Evolutionary conservation across 2,888 invertebrate genomes (phyloP).

Genomic region (Tachina grossa): DNA sequence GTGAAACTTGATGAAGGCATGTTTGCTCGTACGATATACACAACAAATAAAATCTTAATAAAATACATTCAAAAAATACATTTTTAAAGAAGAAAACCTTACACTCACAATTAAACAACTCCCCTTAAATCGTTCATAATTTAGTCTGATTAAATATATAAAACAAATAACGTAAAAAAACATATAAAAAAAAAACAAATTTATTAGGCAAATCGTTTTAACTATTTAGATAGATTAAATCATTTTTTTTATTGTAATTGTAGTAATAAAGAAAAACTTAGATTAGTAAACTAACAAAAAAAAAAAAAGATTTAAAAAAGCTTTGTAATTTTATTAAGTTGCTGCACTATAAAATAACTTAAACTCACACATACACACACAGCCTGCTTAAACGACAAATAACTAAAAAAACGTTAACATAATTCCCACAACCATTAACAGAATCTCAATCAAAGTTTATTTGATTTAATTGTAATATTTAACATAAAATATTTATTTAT

Average conservation of each 20-base stretch:
- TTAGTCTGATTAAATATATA: constrained; percentile 51
- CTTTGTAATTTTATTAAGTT: constrained; percentile 62
- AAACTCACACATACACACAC: constrained; percentile 60
- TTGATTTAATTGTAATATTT: background rate
- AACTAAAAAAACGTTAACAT: constrained; percentile 55
- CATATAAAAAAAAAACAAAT: constrained; percentile 19
- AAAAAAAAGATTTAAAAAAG: constrained; percentile 29
- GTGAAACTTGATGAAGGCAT: constrained; percentile 82
- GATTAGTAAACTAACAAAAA: constrained; percentile 20
- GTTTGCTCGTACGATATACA: constrained; percentile 75
- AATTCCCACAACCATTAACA: constrained; percentile 43
- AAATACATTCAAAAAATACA: constrained; percentile 35
- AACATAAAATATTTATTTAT: constrained; percentile 11
- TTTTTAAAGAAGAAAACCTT: constrained; percentile 62
- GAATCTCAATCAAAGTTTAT: constrained; percentile 16
- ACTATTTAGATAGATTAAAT: constrained; percentile 70
- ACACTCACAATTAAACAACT: constrained; percentile 39
- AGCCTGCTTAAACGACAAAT: constrained; percentile 14
- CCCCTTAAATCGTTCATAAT: constrained; percentile 70
- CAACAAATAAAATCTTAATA: constrained; percentile 62
- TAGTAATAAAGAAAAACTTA: constrained; percentile 24
- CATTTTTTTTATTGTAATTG: constrained; percentile 56
- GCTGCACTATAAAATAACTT: constrained; percentile 48
- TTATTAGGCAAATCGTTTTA: constrained; percentile 63
- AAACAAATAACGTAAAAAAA: constrained; percentile 27